Evolutionary conservation across 2,113 vertebrate species (phyloP).

Genomic region (Ornithorhynchus anatinus): DNA sequence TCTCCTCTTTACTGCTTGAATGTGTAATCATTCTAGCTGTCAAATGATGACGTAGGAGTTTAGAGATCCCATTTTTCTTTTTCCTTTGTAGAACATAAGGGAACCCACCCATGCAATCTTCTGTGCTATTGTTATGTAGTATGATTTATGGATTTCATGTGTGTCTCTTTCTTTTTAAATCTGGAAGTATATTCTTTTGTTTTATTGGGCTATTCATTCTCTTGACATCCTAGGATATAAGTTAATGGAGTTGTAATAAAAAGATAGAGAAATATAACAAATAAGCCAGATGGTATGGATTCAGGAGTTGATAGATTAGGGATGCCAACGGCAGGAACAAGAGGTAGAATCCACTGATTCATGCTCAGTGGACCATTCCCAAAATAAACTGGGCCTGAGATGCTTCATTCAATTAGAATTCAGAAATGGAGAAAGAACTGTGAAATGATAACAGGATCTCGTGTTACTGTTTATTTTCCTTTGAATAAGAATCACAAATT

Average conservation of each 20-base stretch:
- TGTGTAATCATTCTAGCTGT: conserved; percentile 19
- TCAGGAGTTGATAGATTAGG: conserved; percentile 41
- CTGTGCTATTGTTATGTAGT: conserved; percentile 27
- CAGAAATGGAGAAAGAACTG: background rate
- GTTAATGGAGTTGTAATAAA: conserved; percentile 62
- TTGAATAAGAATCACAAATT: background rate
- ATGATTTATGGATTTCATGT: conserved; percentile 62
- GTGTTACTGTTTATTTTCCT: background rate
- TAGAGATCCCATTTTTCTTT: conserved; percentile 49
- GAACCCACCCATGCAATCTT: conserved; percentile 40
- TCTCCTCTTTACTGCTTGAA: background rate
- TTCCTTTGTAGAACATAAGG: conserved; percentile 28
- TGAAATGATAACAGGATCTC: background rate
- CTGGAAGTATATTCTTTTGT: conserved; percentile 57
- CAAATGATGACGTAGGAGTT: conserved; percentile 23
- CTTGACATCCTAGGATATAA: conserved; percentile 52
- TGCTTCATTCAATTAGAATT: background rate
- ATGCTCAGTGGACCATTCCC: background rate
- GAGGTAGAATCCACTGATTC: conserved; percentile 46
- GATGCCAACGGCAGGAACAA: conserved; percentile 31
- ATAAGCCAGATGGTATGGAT: conserved; percentile 48
- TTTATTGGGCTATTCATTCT: conserved; percentile 66
- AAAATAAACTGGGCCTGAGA: conserved; percentile 2
- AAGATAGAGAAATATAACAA: conserved; percentile 41
- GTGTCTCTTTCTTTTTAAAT: conserved; percentile 57